A percentile compares a stretch with the other conserved stretches of the same genome.
phyloP scores from a whole-genome alignment of 2,888 invertebrate genomes.

The Xestia c-nigrum region DNA sequence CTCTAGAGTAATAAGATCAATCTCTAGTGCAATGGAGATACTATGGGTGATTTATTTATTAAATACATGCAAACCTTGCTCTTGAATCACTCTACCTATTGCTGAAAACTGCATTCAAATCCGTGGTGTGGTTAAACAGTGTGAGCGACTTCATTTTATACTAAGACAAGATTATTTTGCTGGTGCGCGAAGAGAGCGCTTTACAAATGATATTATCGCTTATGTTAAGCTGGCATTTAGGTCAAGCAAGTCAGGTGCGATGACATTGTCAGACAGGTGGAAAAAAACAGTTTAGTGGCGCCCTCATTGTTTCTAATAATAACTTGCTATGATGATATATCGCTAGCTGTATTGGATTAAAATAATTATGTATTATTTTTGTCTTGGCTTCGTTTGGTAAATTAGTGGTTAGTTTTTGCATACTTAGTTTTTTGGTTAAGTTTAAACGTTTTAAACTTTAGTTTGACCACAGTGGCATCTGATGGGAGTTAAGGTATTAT shows the following conservation, averaged over 20 bases:
- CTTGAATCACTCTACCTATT: no score
- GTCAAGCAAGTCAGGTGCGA: slow-evolving; percentile 74
- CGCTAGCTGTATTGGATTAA: slow-evolving; percentile 17
- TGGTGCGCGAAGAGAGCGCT: slow-evolving; percentile 39
- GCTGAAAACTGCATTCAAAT: no score
- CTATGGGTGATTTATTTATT: no score
- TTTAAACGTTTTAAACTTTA: background rate
- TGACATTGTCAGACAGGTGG: slow-evolving; percentile 74
- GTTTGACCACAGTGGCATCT: slow-evolving; percentile 17
- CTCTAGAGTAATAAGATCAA: no score
- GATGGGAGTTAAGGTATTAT: background rate
- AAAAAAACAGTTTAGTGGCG: slow-evolving; percentile 70
- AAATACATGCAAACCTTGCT: no score
- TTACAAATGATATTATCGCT: slow-evolving; percentile 55
- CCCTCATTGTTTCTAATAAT: slow-evolving; percentile 55
- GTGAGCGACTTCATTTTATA: no score
- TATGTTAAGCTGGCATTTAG: slow-evolving; percentile 73
- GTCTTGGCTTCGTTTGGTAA: background rate
- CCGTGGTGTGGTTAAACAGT: no score
- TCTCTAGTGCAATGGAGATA: no score
- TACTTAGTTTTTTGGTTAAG: background rate
- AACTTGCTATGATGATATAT: slow-evolving; percentile 47
- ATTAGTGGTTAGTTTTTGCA: background rate
- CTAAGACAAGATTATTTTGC: slow-evolving; percentile 23
- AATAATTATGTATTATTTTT: slow-evolving; percentile 1